A percentile compares a stretch with the other conserved stretches of the same genome.
Evolutionary conservation across 1,140 invertebrate species (phyloP).

Genomic region (Notospermus geniculatus): DNA sequence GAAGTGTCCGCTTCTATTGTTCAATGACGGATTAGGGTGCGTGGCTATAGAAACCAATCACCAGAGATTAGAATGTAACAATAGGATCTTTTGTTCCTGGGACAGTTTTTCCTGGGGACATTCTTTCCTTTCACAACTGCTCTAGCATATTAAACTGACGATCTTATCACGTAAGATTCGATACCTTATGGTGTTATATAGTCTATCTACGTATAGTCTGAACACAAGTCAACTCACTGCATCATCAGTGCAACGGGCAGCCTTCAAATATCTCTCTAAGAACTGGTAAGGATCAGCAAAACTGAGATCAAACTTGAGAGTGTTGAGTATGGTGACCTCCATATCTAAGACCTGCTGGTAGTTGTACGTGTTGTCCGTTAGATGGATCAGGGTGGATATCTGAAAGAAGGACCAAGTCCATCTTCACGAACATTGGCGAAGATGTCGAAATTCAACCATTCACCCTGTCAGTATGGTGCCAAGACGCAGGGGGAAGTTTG

Average conservation of each 20-base stretch:
- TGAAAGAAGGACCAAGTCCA: too few species aligned
- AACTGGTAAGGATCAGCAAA: conserved; percentile 34
- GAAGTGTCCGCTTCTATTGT: too few species aligned
- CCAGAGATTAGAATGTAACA: too few species aligned
- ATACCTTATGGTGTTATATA: neutral
- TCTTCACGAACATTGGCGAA: neutral
- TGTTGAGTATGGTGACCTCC: conserved; percentile 35
- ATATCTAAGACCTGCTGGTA: conserved; percentile 35
- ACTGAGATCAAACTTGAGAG: conserved; percentile 39
- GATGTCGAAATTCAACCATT: neutral
- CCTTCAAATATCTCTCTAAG: conserved; percentile 32
- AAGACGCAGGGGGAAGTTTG: too few species aligned
- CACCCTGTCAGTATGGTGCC: neutral
- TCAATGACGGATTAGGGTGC: too few species aligned
- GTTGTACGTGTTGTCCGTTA: conserved; percentile 43
- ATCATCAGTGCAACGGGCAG: neutral
- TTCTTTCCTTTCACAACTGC: too few species aligned
- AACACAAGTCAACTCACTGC: neutral
- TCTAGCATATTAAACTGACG: neutral
- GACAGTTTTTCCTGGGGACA: too few species aligned
- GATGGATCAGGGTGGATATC: conserved; percentile 31
- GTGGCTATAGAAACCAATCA: too few species aligned
- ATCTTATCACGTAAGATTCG: neutral
- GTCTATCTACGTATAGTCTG: neutral
- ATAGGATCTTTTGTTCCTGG: too few species aligned